phyloP scores from a whole-genome alignment of 1,140 invertebrate species.

The Pristionchus pacificus region DNA sequence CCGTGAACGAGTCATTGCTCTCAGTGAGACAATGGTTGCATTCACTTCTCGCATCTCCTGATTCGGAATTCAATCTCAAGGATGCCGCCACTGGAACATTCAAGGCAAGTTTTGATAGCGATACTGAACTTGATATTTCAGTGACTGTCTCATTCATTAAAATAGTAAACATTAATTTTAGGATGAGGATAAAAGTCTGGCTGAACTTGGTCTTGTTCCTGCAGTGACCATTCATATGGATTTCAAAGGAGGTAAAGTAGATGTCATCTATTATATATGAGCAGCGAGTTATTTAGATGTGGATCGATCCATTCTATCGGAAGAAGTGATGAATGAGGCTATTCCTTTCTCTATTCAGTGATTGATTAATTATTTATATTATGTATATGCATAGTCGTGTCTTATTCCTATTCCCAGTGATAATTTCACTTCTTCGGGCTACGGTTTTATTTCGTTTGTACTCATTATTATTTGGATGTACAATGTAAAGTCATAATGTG shows the following conservation, averaged over 20 bases:
- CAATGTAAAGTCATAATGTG: no score
- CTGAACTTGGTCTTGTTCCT: slow-evolving; percentile 11
- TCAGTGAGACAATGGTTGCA: slow-evolving; percentile 25
- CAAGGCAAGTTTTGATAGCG: not conserved
- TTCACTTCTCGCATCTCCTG: slow-evolving; percentile 4
- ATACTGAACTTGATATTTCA: no score
- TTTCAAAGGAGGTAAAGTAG: not conserved
- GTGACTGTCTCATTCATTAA: no score
- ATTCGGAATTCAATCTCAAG: slow-evolving; percentile 11
- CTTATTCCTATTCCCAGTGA: no score
- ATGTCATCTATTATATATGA: not conserved
- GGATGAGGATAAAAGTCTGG: slow-evolving; percentile 1
- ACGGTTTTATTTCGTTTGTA: no score
- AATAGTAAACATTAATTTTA: not conserved
- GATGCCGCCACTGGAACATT: slow-evolving; percentile 10
- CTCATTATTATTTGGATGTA: no score
- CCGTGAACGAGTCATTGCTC: slow-evolving; percentile 20
- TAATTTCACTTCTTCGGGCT: no score
- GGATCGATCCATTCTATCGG: not conserved
- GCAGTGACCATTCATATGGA: slow-evolving; percentile 19
- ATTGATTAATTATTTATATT: not conserved
- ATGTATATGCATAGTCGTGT: not conserved
- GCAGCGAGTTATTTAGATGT: not conserved
- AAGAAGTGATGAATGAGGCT: slow-evolving; percentile 3
- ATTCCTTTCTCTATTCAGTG: not conserved